Evolutionary conservation across 1,140 invertebrate genomes (phyloP).

Genomic region (Prorops nasuta): DNA sequence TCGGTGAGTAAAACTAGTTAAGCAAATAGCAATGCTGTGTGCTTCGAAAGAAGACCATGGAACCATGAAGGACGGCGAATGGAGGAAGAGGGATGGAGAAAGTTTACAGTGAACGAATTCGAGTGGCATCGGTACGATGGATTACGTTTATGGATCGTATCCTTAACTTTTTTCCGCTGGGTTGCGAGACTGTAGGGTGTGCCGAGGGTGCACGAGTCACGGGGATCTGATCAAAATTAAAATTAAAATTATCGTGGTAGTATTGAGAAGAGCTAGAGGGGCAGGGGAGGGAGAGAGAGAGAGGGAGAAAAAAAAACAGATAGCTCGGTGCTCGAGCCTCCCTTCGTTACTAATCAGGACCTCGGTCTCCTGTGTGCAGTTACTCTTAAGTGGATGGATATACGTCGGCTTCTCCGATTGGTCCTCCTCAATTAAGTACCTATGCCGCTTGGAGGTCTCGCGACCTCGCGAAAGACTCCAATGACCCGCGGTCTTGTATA

Average conservation of each 20-base stretch:
- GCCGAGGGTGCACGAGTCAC: background rate
- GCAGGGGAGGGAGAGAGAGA: too few species aligned
- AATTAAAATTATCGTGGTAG: constrained; percentile 47
- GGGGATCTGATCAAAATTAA: constrained; percentile 41
- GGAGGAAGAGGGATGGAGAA: constrained; percentile 7
- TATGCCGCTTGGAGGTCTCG: constrained; percentile 25
- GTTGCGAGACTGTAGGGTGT: constrained; percentile 3
- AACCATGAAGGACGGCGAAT: background rate
- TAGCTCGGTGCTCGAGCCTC: too few species aligned
- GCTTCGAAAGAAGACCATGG: constrained; percentile 9
- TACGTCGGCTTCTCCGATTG: constrained; percentile 24
- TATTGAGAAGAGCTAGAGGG: too few species aligned
- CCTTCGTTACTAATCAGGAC: constrained; percentile 28
- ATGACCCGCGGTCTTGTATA: background rate
- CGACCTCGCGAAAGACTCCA: constrained; percentile 11
- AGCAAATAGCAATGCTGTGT: constrained; percentile 39
- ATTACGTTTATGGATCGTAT: constrained; percentile 32
- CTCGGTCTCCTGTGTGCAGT: constrained; percentile 33
- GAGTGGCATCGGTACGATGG: background rate
- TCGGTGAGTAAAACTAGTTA: constrained; percentile 41
- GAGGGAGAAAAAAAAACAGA: too few species aligned
- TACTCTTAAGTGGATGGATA: constrained; percentile 43
- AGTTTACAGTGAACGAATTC: background rate
- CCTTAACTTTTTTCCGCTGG: constrained; percentile 20
- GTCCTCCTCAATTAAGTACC: constrained; percentile 31